Base-by-base conservation (phyloP, 2,113 vertebrate species). In the Agapornis roseicollis region DNA sequence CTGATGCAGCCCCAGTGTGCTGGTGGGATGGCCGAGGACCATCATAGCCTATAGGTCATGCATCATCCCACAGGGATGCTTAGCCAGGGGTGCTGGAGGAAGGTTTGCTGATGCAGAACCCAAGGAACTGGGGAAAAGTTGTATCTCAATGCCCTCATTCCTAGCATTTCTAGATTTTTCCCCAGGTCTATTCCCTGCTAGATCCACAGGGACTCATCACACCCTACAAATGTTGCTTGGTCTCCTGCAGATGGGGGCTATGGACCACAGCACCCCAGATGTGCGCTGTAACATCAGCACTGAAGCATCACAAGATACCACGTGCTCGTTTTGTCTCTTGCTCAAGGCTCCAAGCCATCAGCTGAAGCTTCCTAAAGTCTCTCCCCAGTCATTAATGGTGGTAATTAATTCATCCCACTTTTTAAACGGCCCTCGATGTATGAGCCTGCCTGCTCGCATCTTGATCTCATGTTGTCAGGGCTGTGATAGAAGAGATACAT, bases 401-500 rank as follows among this genome's bases (percentile, higher is more conserved):
- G 39, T 91, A 95, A 95, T 94, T 92, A 96, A 94, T 96, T 92
- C 94, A 85, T 63, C 86, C 84, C 0, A 6, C 53, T 88, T 64
- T 90, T 79, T 78, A 95, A 96, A 49, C 13, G 66, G 88, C 12
- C 8, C 52, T 93, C 46, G 20, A 92, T 88, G 73, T 10, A 69
- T 1, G 72, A 96, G 94, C 60, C 94, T 88, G 82, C 79, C 92
- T 15, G 71, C 89, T 91, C 80, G 1, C 90, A 3, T 80, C 94
- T 81, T 28, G 88, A 84, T 88, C 85, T 29, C 33, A 3, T 2
- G 65, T 85, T 94, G 96, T 91, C 95, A 88, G 89, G n/a, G 60
- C 81, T 15, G 87, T 97, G 96, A 97, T 44, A 55, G 94, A 97
- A 82, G 88, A 93, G 96, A 76, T 64, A 66, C 96, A 65, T 52